These are phyloP conservation scores for Daphoenositta chrysoptera DNA, from an alignment of 2,113 vertebrate species.

Conservation along the genomic window DNA sequence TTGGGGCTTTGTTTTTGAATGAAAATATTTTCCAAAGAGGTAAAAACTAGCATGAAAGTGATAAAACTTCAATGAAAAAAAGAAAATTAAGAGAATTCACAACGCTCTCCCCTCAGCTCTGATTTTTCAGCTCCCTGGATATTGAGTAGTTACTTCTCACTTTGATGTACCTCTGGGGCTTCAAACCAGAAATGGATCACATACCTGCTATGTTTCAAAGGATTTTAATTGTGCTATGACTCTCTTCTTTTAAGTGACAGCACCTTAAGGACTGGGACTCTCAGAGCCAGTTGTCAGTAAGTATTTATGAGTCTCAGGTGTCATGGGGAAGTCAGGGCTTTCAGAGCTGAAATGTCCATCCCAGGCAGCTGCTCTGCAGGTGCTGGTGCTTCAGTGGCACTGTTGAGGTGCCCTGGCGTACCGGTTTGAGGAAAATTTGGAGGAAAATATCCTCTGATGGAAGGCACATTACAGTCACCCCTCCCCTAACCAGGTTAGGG, in stretches of 20 bases:
- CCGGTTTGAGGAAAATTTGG: no score
- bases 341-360: neutral
- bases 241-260: neutral
- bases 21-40: neutral
- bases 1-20: neutral
- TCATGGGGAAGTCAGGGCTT: neutral
- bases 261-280: neutral
- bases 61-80: neutral
- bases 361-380: neutral
- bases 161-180: neutral
- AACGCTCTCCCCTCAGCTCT: neutral
- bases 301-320: neutral
- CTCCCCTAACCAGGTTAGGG: no score
- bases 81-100: neutral
- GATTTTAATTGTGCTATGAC: neutral
- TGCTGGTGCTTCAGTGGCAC: accelerated
- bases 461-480: no score
- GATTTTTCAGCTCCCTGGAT: neutral
- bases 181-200: neutral
- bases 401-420: accelerated
- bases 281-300: neutral
- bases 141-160: neutral
- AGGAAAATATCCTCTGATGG: no score
- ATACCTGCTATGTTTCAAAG: neutral
- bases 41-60: neutral